Percentiles rank a stretch among this genome's conserved stretches.
These are phyloP conservation scores for Fragum sueziense DNA, from an alignment of 2,888 invertebrate species.

Conservation along the genomic window DNA sequence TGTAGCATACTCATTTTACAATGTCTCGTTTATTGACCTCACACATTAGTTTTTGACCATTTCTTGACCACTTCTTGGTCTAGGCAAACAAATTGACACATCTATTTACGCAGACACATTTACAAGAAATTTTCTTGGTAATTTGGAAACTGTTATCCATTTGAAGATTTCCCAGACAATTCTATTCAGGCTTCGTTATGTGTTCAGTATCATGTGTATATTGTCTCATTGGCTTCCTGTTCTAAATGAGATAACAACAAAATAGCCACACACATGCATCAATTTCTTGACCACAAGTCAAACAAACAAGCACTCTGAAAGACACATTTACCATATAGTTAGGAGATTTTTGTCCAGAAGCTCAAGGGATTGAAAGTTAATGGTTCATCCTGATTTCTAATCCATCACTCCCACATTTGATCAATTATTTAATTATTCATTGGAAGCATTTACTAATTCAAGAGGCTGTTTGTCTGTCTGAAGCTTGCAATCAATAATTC, in stretches of 20 bases:
- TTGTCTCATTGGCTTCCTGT: background rate
- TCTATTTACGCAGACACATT: slow-evolving; percentile 13
- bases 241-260: slow-evolving; percentile 6
- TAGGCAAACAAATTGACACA: slow-evolving; percentile 18
- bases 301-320: slow-evolving; percentile 10
- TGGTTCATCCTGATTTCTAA: no score
- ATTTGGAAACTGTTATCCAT: background rate
- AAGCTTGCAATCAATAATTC: no score
- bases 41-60: slow-evolving; percentile 9
- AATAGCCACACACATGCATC: slow-evolving; percentile 16
- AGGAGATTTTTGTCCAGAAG: no score
- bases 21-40: slow-evolving; percentile 11
- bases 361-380: no score
- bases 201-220: background rate
- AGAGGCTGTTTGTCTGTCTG: no score
- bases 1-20: background rate
- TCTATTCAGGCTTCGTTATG: background rate
- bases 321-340: slow-evolving; percentile 7
- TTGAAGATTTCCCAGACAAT: no score
- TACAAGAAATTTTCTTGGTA: background rate
- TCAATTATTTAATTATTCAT: no score
- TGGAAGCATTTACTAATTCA: no score
- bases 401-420: no score
- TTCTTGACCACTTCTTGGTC: no score
- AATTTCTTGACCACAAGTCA: slow-evolving; percentile 7